Conservation (phyloP, 2,888 invertebrate genomes). For the Aphidius colemani region DNA sequence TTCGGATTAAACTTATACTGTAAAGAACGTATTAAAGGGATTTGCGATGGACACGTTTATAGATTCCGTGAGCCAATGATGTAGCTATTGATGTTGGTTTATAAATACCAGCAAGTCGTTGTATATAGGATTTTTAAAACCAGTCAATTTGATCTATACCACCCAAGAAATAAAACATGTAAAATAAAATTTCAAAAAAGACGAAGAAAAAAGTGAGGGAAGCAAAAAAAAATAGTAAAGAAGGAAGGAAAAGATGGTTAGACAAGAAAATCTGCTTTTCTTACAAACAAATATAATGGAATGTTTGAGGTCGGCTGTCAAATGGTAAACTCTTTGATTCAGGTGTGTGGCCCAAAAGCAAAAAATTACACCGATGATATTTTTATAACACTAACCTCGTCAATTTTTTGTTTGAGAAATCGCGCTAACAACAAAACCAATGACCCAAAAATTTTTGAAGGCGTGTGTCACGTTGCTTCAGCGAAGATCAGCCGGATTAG, state of each 20-base stretch:
- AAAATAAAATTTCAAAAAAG: too few relatives aligned
- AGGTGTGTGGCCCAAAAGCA: background rate
- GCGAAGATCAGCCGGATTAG: slow-evolving; percentile 57
- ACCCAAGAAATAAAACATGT: background rate
- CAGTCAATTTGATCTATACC: slow-evolving; percentile 56
- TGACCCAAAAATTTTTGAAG: slow-evolving; percentile 14
- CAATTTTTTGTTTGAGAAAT: background rate
- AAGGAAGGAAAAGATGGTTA: too few relatives aligned
- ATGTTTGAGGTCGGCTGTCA: too few relatives aligned
- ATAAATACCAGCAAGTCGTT: slow-evolving; percentile 1
- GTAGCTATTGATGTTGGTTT: slow-evolving; percentile 14
- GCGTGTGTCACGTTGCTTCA: slow-evolving; percentile 44
- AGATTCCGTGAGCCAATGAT: slow-evolving; percentile 18
- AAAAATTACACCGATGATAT: background rate
- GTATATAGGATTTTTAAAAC: slow-evolving; percentile 29
- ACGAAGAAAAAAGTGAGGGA: too few relatives aligned
- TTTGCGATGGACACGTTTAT: slow-evolving; percentile 55
- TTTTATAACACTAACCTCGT: background rate
- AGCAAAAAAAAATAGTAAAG: too few relatives aligned
- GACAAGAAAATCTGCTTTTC: too few relatives aligned
- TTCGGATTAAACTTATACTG: slow-evolving; percentile 54
- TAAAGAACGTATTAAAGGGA: slow-evolving; percentile 56
- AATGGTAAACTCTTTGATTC: slow-evolving; percentile 3
- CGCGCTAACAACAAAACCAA: slow-evolving; percentile 5
- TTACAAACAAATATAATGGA: too few relatives aligned